Evolutionary conservation across 2,888 invertebrate genomes (phyloP), one percentile per base, ranked within the genome.

Genomic region (Xanthorhoe spadicearia): DNA sequence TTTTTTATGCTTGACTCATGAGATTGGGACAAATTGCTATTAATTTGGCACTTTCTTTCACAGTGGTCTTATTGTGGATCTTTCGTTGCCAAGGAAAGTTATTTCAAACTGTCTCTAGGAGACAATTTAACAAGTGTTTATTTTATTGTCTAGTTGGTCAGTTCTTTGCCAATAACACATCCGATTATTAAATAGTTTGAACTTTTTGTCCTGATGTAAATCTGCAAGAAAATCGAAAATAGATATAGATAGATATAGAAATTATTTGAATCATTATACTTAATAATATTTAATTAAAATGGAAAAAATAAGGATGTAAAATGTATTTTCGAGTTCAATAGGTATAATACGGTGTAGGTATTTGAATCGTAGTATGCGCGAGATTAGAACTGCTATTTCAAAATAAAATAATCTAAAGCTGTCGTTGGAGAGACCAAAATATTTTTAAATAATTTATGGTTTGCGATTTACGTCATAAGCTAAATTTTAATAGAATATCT

Each of bases 121-220:
- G 84, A 84, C 83, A 83, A 83, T 86, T 84, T 82, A 81, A 85
- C 85, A 87, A 87, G 83, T 85, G 85, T 85, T 84, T 82, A 82
- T 78, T 80, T 83, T 86, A 85, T 48, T 84, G 84, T 83, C 77
- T 80, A 71, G 51, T 3, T 19, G 17, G 76, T 74, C 75, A 68
- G 80, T 78, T 79, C 74, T 81, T 81, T 87, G 88, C 87, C 87
- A 90, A 89, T 89, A 81, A 79, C 83, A 88, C 87, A 89, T 87
- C 82, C 77, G 82, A 85, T 86, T 87, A 87, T 87, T 88, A 87
- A 88, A 85, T 83, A 80, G 82, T 76, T 78, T 80, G 69, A 74
- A 74, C 74, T 78, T 78, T 82, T 32, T 32, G 32, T 32, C 32
- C 75, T 77, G 78, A 73, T 23, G 23, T 4, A 3, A 23, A 1